Conservation (phyloP, 2,888 invertebrate species). For the Sphaerophoria taeniata region DNA sequence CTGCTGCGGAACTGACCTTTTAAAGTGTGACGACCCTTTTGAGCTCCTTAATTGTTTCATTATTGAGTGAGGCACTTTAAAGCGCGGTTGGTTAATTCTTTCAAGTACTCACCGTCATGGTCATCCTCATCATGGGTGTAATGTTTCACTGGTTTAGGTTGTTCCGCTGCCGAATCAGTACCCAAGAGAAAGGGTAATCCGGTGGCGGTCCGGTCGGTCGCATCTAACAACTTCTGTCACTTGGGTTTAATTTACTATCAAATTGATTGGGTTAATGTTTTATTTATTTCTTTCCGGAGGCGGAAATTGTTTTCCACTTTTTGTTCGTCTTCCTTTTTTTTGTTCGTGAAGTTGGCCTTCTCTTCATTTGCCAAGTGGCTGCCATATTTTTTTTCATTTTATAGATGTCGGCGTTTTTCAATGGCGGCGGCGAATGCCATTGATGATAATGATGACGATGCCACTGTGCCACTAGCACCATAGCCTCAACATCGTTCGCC, state of each 20-base stretch:
- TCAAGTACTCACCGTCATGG: slow-evolving; percentile 7
- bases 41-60: slow-evolving; percentile 62
- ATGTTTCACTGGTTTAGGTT: slow-evolving; percentile 22
- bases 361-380: slow-evolving; percentile 29
- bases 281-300: slow-evolving; percentile 72
- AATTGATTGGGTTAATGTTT: slow-evolving; percentile 74
- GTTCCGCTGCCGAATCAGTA: background rate
- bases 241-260: slow-evolving; percentile 72
- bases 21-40: slow-evolving; percentile 48
- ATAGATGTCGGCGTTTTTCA: slow-evolving; percentile 66
- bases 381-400: slow-evolving; percentile 28
- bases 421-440: slow-evolving; percentile 68
- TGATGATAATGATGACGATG: slow-evolving; percentile 72
- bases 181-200: background rate
- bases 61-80: slow-evolving; percentile 35
- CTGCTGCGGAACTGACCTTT: slow-evolving; percentile 54
- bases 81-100: slow-evolving; percentile 32
- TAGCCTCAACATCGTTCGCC: background rate
- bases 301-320: slow-evolving; percentile 61
- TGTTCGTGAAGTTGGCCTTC: slow-evolving; percentile 1
- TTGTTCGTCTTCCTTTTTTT: slow-evolving; percentile 17
- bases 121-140: slow-evolving; percentile 25
- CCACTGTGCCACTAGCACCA: slow-evolving; percentile 39
- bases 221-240: slow-evolving; percentile 55
- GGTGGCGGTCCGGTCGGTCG: slow-evolving; percentile 23